phyloP scores from a whole-genome alignment of 2,797 vertebrate species.

The Lycodopsis pacificus region DNA sequence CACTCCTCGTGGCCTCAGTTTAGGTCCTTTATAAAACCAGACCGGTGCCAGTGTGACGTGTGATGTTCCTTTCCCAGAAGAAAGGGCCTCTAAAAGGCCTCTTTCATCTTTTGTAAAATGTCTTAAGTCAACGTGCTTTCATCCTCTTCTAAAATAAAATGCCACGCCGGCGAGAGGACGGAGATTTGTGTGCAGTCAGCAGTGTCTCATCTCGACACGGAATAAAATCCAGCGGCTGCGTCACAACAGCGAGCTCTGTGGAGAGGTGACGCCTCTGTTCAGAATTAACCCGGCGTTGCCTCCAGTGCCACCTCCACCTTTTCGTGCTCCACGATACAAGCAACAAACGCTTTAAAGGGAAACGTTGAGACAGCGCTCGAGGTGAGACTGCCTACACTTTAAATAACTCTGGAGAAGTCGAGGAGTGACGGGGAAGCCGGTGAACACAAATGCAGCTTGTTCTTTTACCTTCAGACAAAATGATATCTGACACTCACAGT shows the following conservation, averaged over 20 bases:
- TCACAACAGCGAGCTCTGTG: conserved; percentile 7
- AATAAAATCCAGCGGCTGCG: conserved; percentile 29
- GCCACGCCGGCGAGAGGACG: conserved; percentile 20
- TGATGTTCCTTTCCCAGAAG: conserved; percentile 21
- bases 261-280: conserved; percentile 21
- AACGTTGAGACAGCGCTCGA: conserved; percentile 8
- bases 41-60: conserved; percentile 19
- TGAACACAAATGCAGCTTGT: conserved; percentile 15
- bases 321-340: conserved; percentile 24
- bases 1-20: conserved; percentile 7
- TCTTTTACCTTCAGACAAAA: conserved; percentile 15
- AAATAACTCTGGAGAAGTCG: conserved; percentile 19
- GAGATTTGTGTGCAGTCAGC: conserved; percentile 24
- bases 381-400: conserved; percentile 11
- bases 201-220: conserved; percentile 20
- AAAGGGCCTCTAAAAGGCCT: conserved; percentile 44
- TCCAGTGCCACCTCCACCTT: conserved; percentile 20
- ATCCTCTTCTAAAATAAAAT: conserved; percentile 43
- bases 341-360: conserved; percentile 20
- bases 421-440: conserved; percentile 14
- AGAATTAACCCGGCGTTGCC: conserved; percentile 20
- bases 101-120: conserved; percentile 63
- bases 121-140: conserved; percentile 51
- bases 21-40: conserved; percentile 25
- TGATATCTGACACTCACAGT: background rate